phyloP scores from a whole-genome alignment of 1,140 invertebrate genomes.

The Metaphire vulgaris region DNA sequence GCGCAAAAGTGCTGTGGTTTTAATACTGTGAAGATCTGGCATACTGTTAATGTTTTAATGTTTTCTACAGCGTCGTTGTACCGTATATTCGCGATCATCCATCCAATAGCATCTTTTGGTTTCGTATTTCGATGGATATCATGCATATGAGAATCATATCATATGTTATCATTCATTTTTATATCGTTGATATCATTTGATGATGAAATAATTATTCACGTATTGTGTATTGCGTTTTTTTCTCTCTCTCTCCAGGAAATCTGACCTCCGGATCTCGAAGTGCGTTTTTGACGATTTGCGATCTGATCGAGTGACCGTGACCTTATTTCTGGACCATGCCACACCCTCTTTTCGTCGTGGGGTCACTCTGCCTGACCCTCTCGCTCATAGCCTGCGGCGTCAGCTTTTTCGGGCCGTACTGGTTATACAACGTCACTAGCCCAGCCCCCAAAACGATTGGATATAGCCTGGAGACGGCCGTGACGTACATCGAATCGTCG shows the following conservation, averaged over 20 bases:
- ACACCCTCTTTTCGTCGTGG: constrained; percentile 11
- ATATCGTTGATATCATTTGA: neutral
- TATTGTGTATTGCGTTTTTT: neutral
- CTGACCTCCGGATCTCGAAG: too few species aligned
- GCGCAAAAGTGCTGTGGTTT: too few species aligned
- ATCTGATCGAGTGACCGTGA: neutral
- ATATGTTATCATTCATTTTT: neutral
- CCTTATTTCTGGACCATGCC: neutral
- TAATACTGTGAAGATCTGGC: too few species aligned
- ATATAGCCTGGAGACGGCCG: neutral
- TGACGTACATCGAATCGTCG: neutral
- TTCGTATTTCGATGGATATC: neutral
- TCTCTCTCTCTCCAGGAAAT: neutral
- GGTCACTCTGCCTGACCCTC: constrained; percentile 7
- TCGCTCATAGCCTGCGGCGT: constrained; percentile 8
- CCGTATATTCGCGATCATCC: too few species aligned
- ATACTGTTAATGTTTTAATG: too few species aligned
- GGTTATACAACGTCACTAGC: constrained; percentile 9
- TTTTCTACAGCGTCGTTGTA: too few species aligned
- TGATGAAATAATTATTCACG: neutral
- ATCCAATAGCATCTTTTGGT: too few species aligned
- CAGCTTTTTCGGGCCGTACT: constrained; percentile 13
- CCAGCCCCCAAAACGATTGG: neutral
- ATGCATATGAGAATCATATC: neutral
- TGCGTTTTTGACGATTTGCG: neutral